phyloP scores from a whole-genome alignment of 64 coral and sea anemone species.

The Platygyra sinensis region DNA sequence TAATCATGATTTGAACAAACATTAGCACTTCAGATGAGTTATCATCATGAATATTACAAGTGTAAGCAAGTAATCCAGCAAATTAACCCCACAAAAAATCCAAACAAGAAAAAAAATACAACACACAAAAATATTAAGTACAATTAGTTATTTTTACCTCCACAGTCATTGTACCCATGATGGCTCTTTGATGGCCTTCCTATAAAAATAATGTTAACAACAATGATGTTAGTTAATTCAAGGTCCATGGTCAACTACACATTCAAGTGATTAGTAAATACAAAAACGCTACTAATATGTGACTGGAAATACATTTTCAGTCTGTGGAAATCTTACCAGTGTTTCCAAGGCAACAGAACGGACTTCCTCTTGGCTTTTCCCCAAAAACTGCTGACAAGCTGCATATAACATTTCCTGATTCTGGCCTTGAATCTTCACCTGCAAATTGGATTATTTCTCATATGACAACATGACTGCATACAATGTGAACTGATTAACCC shows the following conservation, averaged over 20 bases:
- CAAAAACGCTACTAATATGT: too few species aligned
- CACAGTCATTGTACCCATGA: conserved; percentile 98
- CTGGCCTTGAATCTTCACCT: conserved; percentile 99
- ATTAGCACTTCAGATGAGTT: too few species aligned
- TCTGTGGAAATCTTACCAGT: conserved; percentile 54
- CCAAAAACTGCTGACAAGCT: conserved; percentile 96
- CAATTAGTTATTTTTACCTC: conserved; percentile 50
- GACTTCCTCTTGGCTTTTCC: conserved; percentile 73
- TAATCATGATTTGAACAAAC: neutral
- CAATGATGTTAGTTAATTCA: neutral
- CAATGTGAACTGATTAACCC: too few species aligned
- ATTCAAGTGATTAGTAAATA: too few species aligned
- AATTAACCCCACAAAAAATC: too few species aligned
- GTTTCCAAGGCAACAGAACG: conserved; percentile 89
- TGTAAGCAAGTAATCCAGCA: too few species aligned
- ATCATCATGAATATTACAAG: too few species aligned
- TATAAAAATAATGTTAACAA: conserved; percentile 20
- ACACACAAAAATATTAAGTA: neutral
- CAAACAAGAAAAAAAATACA: too few species aligned
- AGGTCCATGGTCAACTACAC: too few species aligned
- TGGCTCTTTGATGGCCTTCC: conserved; percentile 97
- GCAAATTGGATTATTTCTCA: neutral
- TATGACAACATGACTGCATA: too few species aligned
- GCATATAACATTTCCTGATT: conserved; percentile 95
- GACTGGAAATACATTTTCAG: neutral